Evolutionary conservation across 2,797 vertebrate species (phyloP).

Genomic region (Rhadinocentrus ornatus): DNA sequence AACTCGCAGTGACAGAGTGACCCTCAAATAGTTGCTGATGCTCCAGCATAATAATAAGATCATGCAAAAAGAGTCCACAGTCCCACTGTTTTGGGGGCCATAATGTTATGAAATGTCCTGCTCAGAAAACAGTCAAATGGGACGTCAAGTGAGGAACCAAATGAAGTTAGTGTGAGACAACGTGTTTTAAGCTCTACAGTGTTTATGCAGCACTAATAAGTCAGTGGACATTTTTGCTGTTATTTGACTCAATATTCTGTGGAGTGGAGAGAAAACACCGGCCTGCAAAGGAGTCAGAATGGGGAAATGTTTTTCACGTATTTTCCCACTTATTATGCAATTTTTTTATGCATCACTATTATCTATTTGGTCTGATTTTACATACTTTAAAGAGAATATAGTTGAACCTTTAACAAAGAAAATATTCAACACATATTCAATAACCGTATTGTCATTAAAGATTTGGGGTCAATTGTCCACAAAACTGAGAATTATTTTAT

Average conservation of each 20-base stretch:
- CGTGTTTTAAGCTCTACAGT: not conserved
- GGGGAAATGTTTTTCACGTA: not conserved
- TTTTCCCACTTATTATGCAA: not conserved
- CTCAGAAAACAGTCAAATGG: not conserved
- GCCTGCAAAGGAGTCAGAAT: not conserved
- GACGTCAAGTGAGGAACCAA: no score
- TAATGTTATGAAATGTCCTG: slow-evolving; percentile 42
- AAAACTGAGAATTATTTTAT: no score
- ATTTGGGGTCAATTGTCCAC: no score
- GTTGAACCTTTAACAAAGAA: no score
- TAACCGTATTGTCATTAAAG: no score
- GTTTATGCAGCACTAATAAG: not conserved
- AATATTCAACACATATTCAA: no score
- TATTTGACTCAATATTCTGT: not conserved
- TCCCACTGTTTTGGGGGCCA: slow-evolving; percentile 20
- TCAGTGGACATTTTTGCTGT: not conserved
- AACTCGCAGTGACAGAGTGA: slow-evolving; percentile 77
- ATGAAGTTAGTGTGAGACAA: no score
- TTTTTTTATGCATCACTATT: not conserved
- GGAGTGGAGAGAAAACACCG: not conserved
- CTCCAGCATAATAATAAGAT: slow-evolving; percentile 68
- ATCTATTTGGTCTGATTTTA: not conserved
- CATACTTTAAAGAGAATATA: not conserved
- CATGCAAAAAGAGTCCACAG: slow-evolving; percentile 42
- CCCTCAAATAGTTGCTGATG: slow-evolving; percentile 67